These are phyloP conservation scores for Rallus crepitans DNA, from an alignment of 2,797 vertebrate species.

Conservation along the genomic window DNA sequence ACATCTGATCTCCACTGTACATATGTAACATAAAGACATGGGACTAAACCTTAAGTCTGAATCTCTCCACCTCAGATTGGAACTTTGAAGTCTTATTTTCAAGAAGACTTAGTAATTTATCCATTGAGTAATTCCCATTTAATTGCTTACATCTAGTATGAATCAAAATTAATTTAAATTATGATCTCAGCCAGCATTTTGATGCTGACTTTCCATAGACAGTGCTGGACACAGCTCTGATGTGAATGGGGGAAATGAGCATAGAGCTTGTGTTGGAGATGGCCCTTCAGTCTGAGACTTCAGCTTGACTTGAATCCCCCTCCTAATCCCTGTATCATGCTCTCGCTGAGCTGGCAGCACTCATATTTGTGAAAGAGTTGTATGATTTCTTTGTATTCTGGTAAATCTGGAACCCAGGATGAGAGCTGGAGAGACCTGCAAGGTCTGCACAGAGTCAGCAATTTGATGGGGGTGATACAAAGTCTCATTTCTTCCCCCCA, in stretches of 20 bases:
- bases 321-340: neutral
- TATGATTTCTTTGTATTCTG: neutral
- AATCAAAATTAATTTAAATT: neutral
- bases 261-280: neutral
- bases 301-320: neutral
- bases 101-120: neutral
- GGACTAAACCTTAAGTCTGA: neutral
- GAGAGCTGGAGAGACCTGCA: neutral
- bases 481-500: neutral
- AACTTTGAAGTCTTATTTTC: neutral
- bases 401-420: neutral
- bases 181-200: neutral
- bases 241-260: neutral
- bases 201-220: neutral
- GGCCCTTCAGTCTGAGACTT: neutral
- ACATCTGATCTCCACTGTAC: neutral
- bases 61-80: neutral
- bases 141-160: neutral
- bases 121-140: neutral
- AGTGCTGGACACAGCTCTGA: neutral
- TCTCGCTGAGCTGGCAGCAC: neutral
- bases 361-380: neutral
- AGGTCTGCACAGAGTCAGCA: rapidly evolving
- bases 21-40: neutral
- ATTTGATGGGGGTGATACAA: neutral